Evolutionary conservation across 1,140 invertebrate species (phyloP).

Genomic region (Oryctes rhinoceros): DNA sequence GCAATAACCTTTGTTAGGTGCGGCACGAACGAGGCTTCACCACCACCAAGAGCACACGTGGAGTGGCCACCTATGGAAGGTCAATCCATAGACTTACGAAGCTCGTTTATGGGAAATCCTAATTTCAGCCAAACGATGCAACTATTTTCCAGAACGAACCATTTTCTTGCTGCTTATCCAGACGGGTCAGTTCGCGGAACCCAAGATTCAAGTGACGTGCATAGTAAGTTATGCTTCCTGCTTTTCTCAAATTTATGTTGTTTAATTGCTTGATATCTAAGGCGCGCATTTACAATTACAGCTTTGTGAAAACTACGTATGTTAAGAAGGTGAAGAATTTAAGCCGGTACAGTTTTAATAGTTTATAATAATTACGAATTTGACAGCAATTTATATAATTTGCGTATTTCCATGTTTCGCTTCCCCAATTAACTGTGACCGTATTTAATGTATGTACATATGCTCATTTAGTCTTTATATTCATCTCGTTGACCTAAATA

Average conservation of each 20-base stretch:
- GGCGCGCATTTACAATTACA: not conserved
- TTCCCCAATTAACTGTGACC: not conserved
- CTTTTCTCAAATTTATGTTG: not conserved
- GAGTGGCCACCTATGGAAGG: slow-evolving; percentile 8
- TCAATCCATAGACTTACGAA: not conserved
- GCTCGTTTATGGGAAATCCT: slow-evolving; percentile 52
- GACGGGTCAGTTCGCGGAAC: slow-evolving; percentile 66
- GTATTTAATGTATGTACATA: not conserved
- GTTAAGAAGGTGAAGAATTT: too few relatives aligned
- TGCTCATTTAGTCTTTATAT: not conserved
- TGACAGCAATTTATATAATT: too few relatives aligned
- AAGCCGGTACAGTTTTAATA: too few relatives aligned
- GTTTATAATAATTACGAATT: too few relatives aligned
- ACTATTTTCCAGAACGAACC: slow-evolving; percentile 67
- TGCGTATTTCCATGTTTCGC: not conserved
- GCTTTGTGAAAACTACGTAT: too few relatives aligned
- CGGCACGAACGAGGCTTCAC: not conserved
- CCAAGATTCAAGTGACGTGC: slow-evolving; percentile 63
- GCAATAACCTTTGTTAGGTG: not conserved
- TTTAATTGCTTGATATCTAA: not conserved
- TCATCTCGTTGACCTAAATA: slow-evolving; percentile 3
- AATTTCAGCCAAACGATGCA: slow-evolving; percentile 61
- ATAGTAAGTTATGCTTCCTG: slow-evolving; percentile 62
- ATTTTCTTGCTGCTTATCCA: slow-evolving; percentile 65
- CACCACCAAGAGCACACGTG: slow-evolving; percentile 12